A percentile compares a stretch with the other conserved stretches of the same genome.
These are phyloP conservation scores for Oreortyx pictus DNA, from an alignment of 2,797 vertebrate genomes.

Conservation along the genomic window DNA sequence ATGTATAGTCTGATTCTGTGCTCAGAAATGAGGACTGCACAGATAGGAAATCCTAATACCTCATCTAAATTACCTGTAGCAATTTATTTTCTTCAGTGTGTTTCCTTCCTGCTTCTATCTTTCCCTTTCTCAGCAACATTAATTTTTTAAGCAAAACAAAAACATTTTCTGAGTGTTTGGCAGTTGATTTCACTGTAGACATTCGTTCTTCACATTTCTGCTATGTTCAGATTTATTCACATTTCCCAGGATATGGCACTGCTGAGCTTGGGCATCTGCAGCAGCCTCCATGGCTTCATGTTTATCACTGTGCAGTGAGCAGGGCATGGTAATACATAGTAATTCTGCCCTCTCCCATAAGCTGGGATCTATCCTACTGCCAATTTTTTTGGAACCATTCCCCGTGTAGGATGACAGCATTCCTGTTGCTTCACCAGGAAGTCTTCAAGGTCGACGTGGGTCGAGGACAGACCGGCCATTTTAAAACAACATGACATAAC, in stretches of 20 bases:
- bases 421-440: constrained; percentile 23
- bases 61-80: not conserved
- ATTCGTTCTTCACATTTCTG: not conserved
- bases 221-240: not conserved
- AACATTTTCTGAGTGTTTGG: not conserved
- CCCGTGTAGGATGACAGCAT: not conserved
- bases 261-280: not conserved
- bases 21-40: not conserved
- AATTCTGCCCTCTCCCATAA: not conserved
- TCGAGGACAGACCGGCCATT: constrained; percentile 66
- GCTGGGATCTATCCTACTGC: not conserved
- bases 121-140: not conserved
- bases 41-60: constrained; percentile 24
- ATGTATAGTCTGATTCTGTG: not conserved
- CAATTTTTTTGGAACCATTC: not conserved
- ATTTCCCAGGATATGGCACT: not conserved
- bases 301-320: not conserved
- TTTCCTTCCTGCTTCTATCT: not conserved
- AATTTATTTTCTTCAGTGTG: not conserved
- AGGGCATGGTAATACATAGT: not conserved
- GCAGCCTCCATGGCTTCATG: not conserved
- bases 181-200: not conserved
- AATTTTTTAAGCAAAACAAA: not conserved
- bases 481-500: constrained; percentile 66
- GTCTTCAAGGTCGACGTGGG: constrained; percentile 72